Evolutionary conservation across 1,140 invertebrate genomes (phyloP).

Genomic region (Drosophila bocki): DNA sequence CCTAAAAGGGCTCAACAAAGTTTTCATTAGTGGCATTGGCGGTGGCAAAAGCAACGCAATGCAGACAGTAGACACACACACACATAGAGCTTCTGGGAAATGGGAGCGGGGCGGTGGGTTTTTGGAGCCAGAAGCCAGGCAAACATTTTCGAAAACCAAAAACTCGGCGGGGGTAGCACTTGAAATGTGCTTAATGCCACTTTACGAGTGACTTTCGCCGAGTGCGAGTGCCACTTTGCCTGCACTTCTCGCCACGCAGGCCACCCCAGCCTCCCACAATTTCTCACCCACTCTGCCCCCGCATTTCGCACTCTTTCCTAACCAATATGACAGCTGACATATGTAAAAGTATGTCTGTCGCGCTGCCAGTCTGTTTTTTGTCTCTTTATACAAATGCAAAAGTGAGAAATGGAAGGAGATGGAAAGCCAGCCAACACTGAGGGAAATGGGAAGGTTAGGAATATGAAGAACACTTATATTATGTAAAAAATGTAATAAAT

Average conservation of each 20-base stretch:
- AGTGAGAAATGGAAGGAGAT: constrained; percentile 26
- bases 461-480: not conserved
- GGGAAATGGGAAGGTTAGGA: not conserved
- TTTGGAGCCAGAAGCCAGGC: constrained; percentile 50
- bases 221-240: constrained; percentile 77
- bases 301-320: constrained; percentile 32
- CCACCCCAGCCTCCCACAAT: not conserved
- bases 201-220: constrained; percentile 80
- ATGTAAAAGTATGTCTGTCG: constrained; percentile 68
- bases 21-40: constrained; percentile 78
- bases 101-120: not conserved
- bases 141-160: constrained; percentile 70
- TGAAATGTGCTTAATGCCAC: constrained; percentile 82
- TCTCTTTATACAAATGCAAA: constrained; percentile 48
- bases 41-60: constrained; percentile 53
- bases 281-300: constrained; percentile 1
- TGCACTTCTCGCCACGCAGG: constrained; percentile 46
- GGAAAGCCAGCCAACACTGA: constrained; percentile 12
- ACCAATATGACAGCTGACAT: constrained; percentile 81
- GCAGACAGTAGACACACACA: constrained; percentile 30
- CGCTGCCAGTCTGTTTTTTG: constrained; percentile 17
- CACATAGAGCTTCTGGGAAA: constrained; percentile 1
- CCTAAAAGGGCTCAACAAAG: constrained; percentile 78
- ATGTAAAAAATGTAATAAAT: too few relatives aligned
- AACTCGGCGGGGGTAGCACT: constrained; percentile 66